Evolutionary conservation across 1,140 invertebrate species (phyloP).

Genomic region (Holotrichia oblita): DNA sequence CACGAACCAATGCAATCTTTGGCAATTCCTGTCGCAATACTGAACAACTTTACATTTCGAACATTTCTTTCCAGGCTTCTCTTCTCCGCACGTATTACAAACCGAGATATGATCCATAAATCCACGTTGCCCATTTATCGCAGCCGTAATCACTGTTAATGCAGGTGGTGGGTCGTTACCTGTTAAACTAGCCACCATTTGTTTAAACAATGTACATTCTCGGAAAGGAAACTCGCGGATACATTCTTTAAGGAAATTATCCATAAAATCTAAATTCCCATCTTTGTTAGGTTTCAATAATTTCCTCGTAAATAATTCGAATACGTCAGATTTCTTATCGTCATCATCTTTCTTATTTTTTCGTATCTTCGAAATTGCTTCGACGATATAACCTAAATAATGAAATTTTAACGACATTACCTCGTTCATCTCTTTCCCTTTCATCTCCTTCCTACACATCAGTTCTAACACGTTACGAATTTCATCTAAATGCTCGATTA

Average conservation of each 20-base stretch:
- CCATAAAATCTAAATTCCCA: conserved; percentile 83
- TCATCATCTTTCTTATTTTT: conserved; percentile 60
- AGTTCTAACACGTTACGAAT: conserved; percentile 84
- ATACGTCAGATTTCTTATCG: conserved; percentile 73
- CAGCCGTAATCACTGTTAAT: conserved; percentile 79
- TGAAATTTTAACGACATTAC: conserved; percentile 93
- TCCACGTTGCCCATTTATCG: conserved; percentile 89
- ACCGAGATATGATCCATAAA: conserved; percentile 75
- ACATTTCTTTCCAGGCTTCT: conserved; percentile 91
- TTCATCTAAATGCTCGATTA: conserved; percentile 79
- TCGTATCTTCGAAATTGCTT: conserved; percentile 68
- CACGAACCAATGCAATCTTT: conserved; percentile 94
- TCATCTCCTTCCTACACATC: conserved; percentile 90
- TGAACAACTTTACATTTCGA: conserved; percentile 93
- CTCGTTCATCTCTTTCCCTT: conserved; percentile 88
- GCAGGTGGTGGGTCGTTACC: conserved; percentile 74
- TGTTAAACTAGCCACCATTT: conserved; percentile 80
- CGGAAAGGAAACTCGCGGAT: conserved; percentile 88
- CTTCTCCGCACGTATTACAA: conserved; percentile 90
- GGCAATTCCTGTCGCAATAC: conserved; percentile 95
- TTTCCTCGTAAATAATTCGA: conserved; percentile 78
- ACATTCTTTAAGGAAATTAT: conserved; percentile 83
- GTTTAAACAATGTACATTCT: conserved; percentile 86
- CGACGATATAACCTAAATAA: conserved; percentile 81
- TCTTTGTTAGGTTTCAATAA: conserved; percentile 79